A percentile compares a stretch with the other conserved stretches of the same genome.
These are phyloP conservation scores for Epiblema foenella DNA, from an alignment of 2,888 invertebrate genomes.

Conservation along the genomic window DNA sequence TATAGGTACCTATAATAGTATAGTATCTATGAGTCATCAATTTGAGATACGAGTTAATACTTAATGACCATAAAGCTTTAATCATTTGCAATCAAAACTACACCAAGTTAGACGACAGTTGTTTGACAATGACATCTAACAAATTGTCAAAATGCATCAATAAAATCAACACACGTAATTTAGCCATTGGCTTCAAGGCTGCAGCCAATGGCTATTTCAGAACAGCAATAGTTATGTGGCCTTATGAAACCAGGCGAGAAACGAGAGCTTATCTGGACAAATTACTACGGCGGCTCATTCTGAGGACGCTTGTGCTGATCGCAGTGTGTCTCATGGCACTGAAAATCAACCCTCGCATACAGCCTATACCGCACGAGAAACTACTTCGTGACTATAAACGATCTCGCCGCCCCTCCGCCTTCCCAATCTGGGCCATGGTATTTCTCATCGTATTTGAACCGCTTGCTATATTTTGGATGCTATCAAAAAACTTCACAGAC, in stretches of 20 bases:
- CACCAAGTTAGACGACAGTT: background rate
- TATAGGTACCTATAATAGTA: too few species aligned
- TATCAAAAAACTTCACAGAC: slow-evolving; percentile 54
- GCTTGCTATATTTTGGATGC: slow-evolving; percentile 72
- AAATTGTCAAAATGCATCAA: slow-evolving; percentile 23
- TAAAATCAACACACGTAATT: background rate
- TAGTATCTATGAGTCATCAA: too few species aligned
- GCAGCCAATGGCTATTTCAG: slow-evolving; percentile 27
- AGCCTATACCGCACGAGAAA: slow-evolving; percentile 90
- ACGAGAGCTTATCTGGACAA: slow-evolving; percentile 25
- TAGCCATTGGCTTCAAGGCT: slow-evolving; percentile 3
- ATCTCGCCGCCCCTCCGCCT: slow-evolving; percentile 87
- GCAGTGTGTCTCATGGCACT: slow-evolving; percentile 81
- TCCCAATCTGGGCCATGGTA: slow-evolving; percentile 87
- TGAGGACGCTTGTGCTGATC: slow-evolving; percentile 57
- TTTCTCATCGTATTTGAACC: slow-evolving; percentile 86
- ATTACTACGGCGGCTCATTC: slow-evolving; percentile 52
- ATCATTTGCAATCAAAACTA: background rate
- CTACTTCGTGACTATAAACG: slow-evolving; percentile 88
- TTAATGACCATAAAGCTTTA: background rate
- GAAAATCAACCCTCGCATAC: slow-evolving; percentile 85
- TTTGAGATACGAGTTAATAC: too few species aligned
- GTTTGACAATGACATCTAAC: slow-evolving; percentile 11
- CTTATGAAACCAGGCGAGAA: slow-evolving; percentile 3
- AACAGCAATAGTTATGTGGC: slow-evolving; percentile 25